Percentiles rank a stretch among this genome's conserved stretches.
These are phyloP conservation scores for Forbesichthys agassizii DNA, from an alignment of 2,113 vertebrate genomes.

Conservation along the genomic window DNA sequence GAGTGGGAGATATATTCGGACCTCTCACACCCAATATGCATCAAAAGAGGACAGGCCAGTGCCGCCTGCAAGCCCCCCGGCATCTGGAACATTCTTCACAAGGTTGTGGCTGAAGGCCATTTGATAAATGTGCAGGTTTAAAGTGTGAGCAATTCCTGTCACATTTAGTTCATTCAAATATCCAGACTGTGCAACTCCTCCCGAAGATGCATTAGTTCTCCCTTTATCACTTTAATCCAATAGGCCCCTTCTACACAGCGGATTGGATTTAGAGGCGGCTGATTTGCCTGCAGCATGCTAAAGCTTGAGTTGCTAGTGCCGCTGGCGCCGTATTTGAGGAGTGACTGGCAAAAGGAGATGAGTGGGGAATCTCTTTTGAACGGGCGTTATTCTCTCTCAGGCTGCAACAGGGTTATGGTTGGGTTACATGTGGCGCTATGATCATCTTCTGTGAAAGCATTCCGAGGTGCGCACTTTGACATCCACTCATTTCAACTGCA, in stretches of 20 bases:
- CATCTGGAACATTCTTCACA: conserved; percentile 41
- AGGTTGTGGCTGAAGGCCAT: conserved; percentile 39
- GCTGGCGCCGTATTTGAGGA: conserved; percentile 17
- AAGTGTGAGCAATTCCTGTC: conserved; percentile 59
- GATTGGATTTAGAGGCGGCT: conserved; percentile 58
- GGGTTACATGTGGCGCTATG: conserved; percentile 20
- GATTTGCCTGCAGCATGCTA: conserved; percentile 60
- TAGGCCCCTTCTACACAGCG: conserved; percentile 50
- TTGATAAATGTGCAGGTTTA: conserved; percentile 58
- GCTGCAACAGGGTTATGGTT: conserved; percentile 12
- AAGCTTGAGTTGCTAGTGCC: conserved; percentile 45
- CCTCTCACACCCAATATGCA: conserved; percentile 27
- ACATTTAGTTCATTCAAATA: conserved; percentile 53
- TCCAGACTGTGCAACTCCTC: conserved; percentile 34
- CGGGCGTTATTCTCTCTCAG: neutral
- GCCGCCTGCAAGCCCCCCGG: conserved; percentile 11
- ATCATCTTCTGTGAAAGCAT: conserved; percentile 39
- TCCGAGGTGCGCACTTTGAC: conserved; percentile 50
- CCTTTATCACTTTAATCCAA: conserved; percentile 67
- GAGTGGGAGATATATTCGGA: conserved; percentile 34
- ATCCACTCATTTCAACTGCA: conserved; percentile 14
- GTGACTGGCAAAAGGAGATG: conserved; percentile 31
- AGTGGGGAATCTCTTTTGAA: conserved; percentile 30
- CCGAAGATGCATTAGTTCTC: conserved; percentile 51
- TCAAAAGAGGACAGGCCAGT: conserved; percentile 31